Evolutionary conservation across 1,140 invertebrate genomes (phyloP).

Genomic region (Conus betulinus): DNA sequence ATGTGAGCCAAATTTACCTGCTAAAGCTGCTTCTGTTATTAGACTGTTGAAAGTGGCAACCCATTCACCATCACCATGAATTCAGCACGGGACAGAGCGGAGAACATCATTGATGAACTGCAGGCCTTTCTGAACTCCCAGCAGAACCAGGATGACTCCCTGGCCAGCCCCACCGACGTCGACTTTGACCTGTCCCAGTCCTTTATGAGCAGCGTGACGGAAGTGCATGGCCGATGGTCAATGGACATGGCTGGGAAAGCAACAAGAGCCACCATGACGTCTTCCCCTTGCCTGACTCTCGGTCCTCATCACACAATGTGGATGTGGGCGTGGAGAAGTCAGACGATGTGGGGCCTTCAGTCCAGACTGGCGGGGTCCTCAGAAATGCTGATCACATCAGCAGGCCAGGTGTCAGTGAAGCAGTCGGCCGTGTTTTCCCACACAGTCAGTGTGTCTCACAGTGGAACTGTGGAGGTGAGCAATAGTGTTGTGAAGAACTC

Average conservation of each 20-base stretch:
- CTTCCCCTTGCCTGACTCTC: background rate
- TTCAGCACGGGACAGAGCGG: conserved; percentile 30
- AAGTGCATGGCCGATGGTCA: background rate
- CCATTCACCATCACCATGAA: background rate
- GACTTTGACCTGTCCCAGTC: conserved; percentile 25
- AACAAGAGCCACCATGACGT: background rate
- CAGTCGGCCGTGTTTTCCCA: background rate
- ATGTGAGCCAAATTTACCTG: too few relatives aligned
- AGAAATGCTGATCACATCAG: background rate
- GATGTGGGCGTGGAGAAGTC: background rate
- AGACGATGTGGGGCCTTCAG: background rate
- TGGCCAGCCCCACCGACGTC: background rate
- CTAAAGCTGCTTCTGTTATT: too few relatives aligned
- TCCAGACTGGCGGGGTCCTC: conserved; percentile 5
- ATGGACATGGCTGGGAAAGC: background rate
- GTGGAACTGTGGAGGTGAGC: background rate
- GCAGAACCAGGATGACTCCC: conserved; percentile 17
- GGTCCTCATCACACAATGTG: background rate
- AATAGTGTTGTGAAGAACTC: background rate
- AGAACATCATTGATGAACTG: conserved; percentile 31
- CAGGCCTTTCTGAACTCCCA: conserved; percentile 28
- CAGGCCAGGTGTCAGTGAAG: background rate
- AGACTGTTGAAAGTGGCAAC: too few relatives aligned
- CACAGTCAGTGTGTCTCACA: background rate
- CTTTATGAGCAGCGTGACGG: background rate